Base-by-base conservation (phyloP, 2,888 invertebrate genomes). In the Lydus trimaculatus region DNA sequence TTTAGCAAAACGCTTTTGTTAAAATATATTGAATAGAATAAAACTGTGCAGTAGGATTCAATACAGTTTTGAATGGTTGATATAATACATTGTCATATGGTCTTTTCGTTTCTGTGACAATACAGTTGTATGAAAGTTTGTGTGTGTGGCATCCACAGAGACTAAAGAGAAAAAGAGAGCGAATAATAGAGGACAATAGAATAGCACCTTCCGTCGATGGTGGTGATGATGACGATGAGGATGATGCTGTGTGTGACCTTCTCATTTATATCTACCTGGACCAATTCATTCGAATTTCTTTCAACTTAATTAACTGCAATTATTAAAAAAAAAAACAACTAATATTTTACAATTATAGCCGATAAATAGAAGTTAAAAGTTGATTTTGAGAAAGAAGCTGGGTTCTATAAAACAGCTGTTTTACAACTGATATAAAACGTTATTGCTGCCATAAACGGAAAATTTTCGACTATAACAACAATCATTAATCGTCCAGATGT, bases 61-160 rank as follows among this genome's bases (percentile, higher is more conserved):
- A 83, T 83, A 79, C 82, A 73, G 33, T 36, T 31, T 71, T 82
- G 80, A 84, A 83, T 83, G 79, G 82, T 82, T 80, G 83, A 84
- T 84, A 85, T 84, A 84, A 85, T 84, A 84, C 83, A 85, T 84
- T 85, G 85, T 85, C 84, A 84, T 82, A 84, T 83, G 84, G 84
- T 84, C 82, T 84, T 84, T 85, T 84, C 80, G 80, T 76, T 78
- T 48, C 48, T 48, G 79, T 80, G 82, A 85, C 84, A 84, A 85
- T 84, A 78, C 82, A 31, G 39, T 31, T 59, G 58, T 48, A 20
- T 48, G 48, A 9, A 20, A 20, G 48, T 9, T 20, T 48, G 48
- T 48, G 83, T 84, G 84, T 84, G 84, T 83, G 84, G 83, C 80
- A 83, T 83, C 81, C 48, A 81, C 80, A 80, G 81, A 83, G 81